Percentiles rank a stretch among this genome's conserved stretches.
phyloP scores from a whole-genome alignment of 2,113 vertebrate species.

The Cyprinodon tularosa region DNA sequence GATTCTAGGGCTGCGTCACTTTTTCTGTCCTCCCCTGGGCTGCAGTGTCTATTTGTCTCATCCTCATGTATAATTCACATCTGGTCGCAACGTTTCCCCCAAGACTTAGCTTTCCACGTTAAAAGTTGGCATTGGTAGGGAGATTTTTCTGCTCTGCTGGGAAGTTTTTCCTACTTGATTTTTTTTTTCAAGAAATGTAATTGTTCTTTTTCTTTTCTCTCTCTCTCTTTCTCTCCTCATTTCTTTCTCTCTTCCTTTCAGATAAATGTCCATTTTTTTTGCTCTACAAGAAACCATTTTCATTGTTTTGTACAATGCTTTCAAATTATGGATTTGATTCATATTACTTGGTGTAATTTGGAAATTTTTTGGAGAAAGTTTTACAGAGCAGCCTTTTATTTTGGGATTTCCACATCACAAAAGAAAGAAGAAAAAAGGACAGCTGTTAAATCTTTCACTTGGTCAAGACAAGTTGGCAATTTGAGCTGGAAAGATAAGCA shows the following conservation, averaged over 20 bases:
- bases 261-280: too few species aligned
- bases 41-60: slow-evolving; percentile 56
- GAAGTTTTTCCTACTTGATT: not conserved
- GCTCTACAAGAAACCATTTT: too few species aligned
- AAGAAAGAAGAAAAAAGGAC: too few species aligned
- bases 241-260: slow-evolving; percentile 40
- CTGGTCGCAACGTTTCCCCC: slow-evolving; percentile 46
- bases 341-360: too few species aligned
- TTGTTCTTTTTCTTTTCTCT: slow-evolving; percentile 18
- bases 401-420: too few species aligned
- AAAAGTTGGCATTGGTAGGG: slow-evolving; percentile 28
- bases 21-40: slow-evolving; percentile 36
- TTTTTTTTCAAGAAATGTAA: slow-evolving; percentile 18
- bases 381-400: too few species aligned
- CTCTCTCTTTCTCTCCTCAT: slow-evolving; percentile 35
- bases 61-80: slow-evolving; percentile 70
- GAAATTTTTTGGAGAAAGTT: too few species aligned
- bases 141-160: slow-evolving; percentile 13
- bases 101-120: slow-evolving; percentile 36
- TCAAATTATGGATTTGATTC: too few species aligned
- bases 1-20: slow-evolving; percentile 18
- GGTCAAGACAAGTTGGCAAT: too few species aligned
- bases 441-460: too few species aligned
- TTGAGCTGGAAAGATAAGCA: too few species aligned
- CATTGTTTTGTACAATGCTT: too few species aligned